Evolutionary conservation across 2,888 invertebrate species (phyloP).

Genomic region (Bugula neritina): DNA sequence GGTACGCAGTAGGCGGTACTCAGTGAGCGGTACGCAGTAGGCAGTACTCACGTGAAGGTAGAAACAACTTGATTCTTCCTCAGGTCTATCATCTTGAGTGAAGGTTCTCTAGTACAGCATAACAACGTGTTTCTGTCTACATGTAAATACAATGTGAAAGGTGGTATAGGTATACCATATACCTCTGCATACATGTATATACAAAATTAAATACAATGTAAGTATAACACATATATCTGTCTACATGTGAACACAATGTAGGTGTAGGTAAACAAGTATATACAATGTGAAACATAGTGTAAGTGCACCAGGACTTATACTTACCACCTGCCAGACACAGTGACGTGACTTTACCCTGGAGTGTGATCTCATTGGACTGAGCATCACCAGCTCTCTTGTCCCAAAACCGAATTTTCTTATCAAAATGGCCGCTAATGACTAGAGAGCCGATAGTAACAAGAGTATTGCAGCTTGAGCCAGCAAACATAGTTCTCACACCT

Average conservation of each 20-base stretch:
- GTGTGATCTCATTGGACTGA: constrained; percentile 68
- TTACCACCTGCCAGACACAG: constrained; percentile 88
- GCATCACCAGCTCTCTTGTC: constrained; percentile 78
- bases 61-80: constrained; percentile 85
- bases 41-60: constrained; percentile 77
- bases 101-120: constrained; percentile 89
- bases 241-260: too few species aligned
- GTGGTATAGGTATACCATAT: too few species aligned
- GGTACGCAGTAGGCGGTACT: too few species aligned
- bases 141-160: constrained; percentile 27
- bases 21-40: too few species aligned
- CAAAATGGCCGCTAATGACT: constrained; percentile 95
- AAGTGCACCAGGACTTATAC: too few species aligned
- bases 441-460: constrained; percentile 69
- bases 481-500: constrained; percentile 57
- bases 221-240: too few species aligned
- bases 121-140: constrained; percentile 82
- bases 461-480: constrained; percentile 94
- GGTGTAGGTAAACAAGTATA: too few species aligned
- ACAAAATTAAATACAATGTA: too few species aligned
- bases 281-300: too few species aligned
- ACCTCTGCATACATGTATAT: too few species aligned
- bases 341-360: constrained; percentile 91
- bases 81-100: constrained; percentile 85
- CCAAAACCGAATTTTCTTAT: constrained; percentile 92